These are phyloP conservation scores for Epistrophella euchroma DNA, from an alignment of 2,888 invertebrate genomes.

Conservation along the genomic window DNA sequence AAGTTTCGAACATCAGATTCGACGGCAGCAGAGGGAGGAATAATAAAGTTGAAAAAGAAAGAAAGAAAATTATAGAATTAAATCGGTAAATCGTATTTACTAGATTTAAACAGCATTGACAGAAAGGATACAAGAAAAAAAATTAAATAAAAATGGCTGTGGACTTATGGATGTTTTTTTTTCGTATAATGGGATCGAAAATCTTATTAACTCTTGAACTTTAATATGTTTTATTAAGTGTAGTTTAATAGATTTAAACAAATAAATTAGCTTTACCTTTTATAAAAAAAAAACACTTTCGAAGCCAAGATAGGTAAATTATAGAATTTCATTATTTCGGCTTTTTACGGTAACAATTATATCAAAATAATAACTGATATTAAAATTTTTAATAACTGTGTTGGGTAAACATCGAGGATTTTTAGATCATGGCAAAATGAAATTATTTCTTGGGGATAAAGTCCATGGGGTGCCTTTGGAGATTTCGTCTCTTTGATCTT, in stretches of 20 bases:
- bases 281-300: no score
- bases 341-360: no score
- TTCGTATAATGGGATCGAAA: neutral
- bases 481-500: no score
- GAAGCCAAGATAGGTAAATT: no score
- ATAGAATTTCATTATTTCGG: no score
- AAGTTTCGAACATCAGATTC: slow-evolving; percentile 44
- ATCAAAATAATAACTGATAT: no score
- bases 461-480: no score
- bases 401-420: no score
- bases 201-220: slow-evolving; percentile 2
- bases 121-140: slow-evolving; percentile 4
- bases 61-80: slow-evolving; percentile 55
- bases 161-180: slow-evolving; percentile 6
- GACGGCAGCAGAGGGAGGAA: slow-evolving; percentile 17
- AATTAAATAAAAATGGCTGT: neutral
- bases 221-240: neutral
- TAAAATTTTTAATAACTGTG: no score
- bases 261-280: neutral
- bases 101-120: slow-evolving; percentile 24
- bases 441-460: no score
- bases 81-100: slow-evolving; percentile 53
- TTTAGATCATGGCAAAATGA: no score
- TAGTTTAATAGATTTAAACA: neutral
- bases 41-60: slow-evolving; percentile 57